Evolutionary conservation across 2,888 invertebrate genomes (phyloP).

Genomic region (Malthinus seriepunctatus): DNA sequence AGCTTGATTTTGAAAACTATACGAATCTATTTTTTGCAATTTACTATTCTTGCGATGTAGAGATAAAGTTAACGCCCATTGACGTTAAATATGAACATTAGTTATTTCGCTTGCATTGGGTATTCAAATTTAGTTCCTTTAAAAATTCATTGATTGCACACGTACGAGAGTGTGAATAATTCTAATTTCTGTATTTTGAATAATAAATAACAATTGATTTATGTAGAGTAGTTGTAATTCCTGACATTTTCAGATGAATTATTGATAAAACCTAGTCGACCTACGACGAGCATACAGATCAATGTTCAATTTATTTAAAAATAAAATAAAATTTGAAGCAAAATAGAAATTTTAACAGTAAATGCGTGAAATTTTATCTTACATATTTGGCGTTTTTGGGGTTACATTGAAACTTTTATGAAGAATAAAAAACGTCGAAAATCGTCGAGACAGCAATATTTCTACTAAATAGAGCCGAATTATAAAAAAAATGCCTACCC

Average conservation of each 20-base stretch:
- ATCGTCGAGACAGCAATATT: not conserved
- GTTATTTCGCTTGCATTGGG: too few relatives aligned
- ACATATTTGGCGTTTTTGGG: not conserved
- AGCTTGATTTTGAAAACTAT: too few relatives aligned
- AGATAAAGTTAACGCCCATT: too few relatives aligned
- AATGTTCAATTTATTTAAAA: too few relatives aligned
- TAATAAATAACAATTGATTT: conserved; percentile 1
- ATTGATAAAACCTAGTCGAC: not conserved
- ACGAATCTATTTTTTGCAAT: too few relatives aligned
- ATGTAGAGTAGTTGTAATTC: conserved; percentile 1
- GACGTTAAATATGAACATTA: too few relatives aligned
- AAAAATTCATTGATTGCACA: not conserved
- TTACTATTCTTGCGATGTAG: too few relatives aligned
- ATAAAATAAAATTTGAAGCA: too few relatives aligned
- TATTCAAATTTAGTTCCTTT: too few relatives aligned
- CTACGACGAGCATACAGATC: too few relatives aligned
- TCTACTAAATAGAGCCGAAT: conserved; percentile 5
- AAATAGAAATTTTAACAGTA: too few relatives aligned
- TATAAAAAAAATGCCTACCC: conserved; percentile 5
- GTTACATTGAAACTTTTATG: not conserved
- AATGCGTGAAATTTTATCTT: not conserved
- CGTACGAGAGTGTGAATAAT: conserved; percentile 3
- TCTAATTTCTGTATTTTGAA: not conserved
- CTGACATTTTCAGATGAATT: conserved; percentile 3
- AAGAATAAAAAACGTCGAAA: not conserved